phyloP scores from a whole-genome alignment of 2,888 invertebrate species.

The Eumacrocentrus americanus region DNA sequence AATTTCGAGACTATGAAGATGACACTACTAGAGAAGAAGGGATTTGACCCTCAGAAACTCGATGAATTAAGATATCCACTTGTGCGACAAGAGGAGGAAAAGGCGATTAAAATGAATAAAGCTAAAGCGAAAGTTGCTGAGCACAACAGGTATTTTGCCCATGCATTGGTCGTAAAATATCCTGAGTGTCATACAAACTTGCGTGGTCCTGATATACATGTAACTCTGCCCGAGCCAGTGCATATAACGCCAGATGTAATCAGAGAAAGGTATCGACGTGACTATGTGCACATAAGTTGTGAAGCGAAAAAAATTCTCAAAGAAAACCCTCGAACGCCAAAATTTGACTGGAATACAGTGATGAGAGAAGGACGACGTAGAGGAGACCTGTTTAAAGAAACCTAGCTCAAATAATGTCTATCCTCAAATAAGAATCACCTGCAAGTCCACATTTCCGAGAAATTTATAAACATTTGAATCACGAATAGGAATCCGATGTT shows the following conservation, averaged over 20 bases:
- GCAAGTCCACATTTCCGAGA: too few relatives aligned
- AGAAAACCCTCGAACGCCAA: constrained; percentile 61
- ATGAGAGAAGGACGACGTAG: constrained; percentile 37
- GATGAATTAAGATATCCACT: constrained; percentile 68
- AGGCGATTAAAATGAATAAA: constrained; percentile 62
- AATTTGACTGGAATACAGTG: constrained; percentile 63
- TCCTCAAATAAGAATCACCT: not conserved
- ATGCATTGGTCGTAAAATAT: constrained; percentile 40
- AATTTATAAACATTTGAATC: not conserved
- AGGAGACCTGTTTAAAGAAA: too few relatives aligned
- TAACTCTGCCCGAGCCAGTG: not conserved
- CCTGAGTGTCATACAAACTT: constrained; percentile 26
- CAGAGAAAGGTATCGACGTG: constrained; percentile 11
- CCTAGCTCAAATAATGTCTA: not conserved
- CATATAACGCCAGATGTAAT: constrained; percentile 46
- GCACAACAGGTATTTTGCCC: constrained; percentile 36
- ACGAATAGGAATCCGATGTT: not conserved
- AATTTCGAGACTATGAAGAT: constrained; percentile 70
- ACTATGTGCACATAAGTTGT: constrained; percentile 35
- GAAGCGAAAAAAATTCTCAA: constrained; percentile 59
- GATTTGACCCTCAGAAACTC: constrained; percentile 67
- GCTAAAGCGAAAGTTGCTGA: constrained; percentile 34
- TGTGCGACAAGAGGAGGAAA: constrained; percentile 65
- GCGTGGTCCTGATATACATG: not conserved
- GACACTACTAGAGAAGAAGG: constrained; percentile 69